phyloP scores from a whole-genome alignment of 2,888 invertebrate genomes.

The Dryomyza anilis region DNA sequence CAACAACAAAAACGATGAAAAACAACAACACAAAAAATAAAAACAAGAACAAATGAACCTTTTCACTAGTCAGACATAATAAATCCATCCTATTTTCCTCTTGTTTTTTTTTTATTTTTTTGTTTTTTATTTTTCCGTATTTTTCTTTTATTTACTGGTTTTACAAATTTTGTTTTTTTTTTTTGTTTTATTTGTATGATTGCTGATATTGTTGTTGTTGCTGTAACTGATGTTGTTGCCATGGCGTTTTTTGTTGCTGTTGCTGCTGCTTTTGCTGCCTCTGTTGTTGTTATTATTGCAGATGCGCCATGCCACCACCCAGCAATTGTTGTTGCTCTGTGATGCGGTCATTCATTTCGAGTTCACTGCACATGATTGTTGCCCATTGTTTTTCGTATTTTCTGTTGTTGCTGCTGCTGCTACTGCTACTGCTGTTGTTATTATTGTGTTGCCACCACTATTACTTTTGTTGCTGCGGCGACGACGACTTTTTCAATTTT shows the following conservation, averaged over 20 bases:
- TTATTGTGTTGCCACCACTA: too few species aligned
- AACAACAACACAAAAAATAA: neutral
- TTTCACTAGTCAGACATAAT: neutral
- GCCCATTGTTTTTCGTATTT: conserved; percentile 22
- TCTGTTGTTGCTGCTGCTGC: neutral
- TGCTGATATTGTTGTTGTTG: conserved; percentile 18
- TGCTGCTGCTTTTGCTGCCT: neutral
- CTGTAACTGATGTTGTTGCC: conserved; percentile 21
- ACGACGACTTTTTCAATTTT: too few species aligned
- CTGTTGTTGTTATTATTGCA: neutral
- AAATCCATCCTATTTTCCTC: neutral
- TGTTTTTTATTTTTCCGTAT: neutral
- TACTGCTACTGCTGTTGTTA: neutral
- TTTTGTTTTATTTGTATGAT: neutral
- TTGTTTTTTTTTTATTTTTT: neutral
- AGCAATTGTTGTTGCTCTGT: conserved; percentile 23
- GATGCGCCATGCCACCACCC: neutral
- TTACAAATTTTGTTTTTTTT: conserved; percentile 2
- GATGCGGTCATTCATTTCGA: conserved; percentile 30
- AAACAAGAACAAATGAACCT: too few species aligned
- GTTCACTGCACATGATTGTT: conserved; percentile 37
- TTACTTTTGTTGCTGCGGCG: too few species aligned
- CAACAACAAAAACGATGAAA: neutral
- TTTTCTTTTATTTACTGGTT: neutral
- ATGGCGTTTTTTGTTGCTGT: neutral